phyloP scores from a whole-genome alignment of 1,140 invertebrate species.

The Lucilia cuprina region DNA sequence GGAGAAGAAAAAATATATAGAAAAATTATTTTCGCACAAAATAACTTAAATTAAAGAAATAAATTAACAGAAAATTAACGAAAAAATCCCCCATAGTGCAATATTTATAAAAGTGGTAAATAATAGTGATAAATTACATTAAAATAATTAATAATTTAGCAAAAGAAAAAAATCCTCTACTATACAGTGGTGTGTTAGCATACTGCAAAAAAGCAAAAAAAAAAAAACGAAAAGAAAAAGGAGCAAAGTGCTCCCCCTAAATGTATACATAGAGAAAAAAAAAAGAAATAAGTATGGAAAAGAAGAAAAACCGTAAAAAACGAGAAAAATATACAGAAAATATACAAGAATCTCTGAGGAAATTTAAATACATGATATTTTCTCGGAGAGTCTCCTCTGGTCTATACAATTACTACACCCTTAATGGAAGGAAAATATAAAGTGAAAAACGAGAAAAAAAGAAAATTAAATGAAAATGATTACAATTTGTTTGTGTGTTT shows the following conservation, averaged over 20 bases:
- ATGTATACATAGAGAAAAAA: constrained; percentile 18
- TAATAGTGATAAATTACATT: constrained; percentile 27
- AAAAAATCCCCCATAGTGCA: constrained; percentile 35
- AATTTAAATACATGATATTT: neutral
- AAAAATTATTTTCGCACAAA: constrained; percentile 25
- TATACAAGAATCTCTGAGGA: neutral
- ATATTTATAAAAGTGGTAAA: constrained; percentile 30
- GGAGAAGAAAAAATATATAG: neutral
- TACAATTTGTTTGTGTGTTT: neutral
- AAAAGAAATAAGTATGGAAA: neutral
- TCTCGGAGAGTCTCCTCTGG: neutral
- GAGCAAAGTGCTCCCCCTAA: constrained; percentile 13
- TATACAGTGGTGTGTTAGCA: constrained; percentile 9
- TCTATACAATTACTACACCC: neutral
- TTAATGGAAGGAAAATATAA: neutral
- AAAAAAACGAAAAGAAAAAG: neutral
- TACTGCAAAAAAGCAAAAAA: constrained; percentile 24
- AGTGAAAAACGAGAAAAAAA: neutral
- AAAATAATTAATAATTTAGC: neutral
- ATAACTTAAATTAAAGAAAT: constrained; percentile 29
- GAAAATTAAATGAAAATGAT: neutral
- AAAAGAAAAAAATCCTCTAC: constrained; percentile 13
- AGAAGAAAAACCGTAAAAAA: no score
- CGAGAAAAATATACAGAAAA: neutral
- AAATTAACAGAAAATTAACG: constrained; percentile 27